Base-by-base conservation (phyloP, 1,140 invertebrate genomes). In the Apocrypta bakeri region DNA sequence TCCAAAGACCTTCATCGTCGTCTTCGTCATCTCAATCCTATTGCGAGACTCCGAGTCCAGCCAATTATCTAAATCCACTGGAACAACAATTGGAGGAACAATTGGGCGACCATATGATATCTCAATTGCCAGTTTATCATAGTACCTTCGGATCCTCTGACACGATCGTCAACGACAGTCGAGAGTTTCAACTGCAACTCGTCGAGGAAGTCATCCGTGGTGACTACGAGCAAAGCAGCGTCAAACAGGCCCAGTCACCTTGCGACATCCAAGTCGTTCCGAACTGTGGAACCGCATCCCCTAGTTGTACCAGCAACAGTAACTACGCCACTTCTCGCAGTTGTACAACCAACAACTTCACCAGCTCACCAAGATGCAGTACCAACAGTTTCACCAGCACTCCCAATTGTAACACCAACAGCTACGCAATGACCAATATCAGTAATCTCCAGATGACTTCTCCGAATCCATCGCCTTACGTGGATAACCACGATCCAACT, bases 1-100 rank as follows among this genome's bases (percentile, higher is more conserved):
- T n/a, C 11, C 85, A 86, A 37, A 61, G 81, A 11, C 73, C 85
- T 1, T 89, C 86, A 0, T 86, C 85, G 0, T 87, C 88, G 2
- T 88, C 87, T 0, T 89, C 89, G 0, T 90, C 89, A 2, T 87
- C 82, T 63, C 85, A 89, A 24, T 90, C 88, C 0, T 88, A 86
- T 56, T 84, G 85, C 8, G 87, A 89, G 9, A 86, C 86, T 0
- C 81, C 85, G 0, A 90, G 88, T 77, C 87, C 89, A 0, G 72
- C 56, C 14, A 88, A 85, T 29, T 87, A 86, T 33, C 85, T 85
- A 9, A 75, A 71, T 17, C 56, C 85, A 0, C 25, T 87, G 12
- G 83, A 79, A 48, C 84, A 69, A 1, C 85, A 37, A 33, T 21
- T 74, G 4, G 87, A 88, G 14, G 85, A 88, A n/a, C 84, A 83